A percentile compares a stretch with the other conserved stretches of the same genome.
phyloP scores from a whole-genome alignment of 2,888 invertebrate species.

The Caenorhabditis macrosperma region DNA sequence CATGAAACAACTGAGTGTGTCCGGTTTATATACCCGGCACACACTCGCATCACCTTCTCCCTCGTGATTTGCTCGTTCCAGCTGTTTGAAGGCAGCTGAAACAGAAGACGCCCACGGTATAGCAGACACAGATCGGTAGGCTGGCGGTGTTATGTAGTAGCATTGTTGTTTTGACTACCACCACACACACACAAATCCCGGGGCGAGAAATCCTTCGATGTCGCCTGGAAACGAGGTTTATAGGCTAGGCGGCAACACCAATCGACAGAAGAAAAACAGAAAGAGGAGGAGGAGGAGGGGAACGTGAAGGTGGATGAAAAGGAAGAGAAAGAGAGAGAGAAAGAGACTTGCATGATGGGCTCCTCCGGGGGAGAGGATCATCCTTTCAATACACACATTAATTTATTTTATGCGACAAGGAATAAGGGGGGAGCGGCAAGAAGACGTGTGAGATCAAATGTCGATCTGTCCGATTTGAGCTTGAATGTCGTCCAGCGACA shows the following conservation, averaged over 20 bases:
- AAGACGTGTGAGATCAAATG: constrained; percentile 11
- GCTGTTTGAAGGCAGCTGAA: constrained; percentile 9
- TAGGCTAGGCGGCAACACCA: background rate
- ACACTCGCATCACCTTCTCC: background rate
- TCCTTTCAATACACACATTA: constrained; percentile 1
- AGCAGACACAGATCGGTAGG: background rate
- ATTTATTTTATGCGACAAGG: constrained; percentile 11
- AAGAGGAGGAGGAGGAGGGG: no score
- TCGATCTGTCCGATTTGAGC: constrained; percentile 55
- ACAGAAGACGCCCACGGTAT: background rate
- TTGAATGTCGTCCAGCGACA: constrained; percentile 59
- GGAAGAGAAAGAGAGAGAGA: no score
- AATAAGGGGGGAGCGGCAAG: background rate
- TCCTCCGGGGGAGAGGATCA: background rate
- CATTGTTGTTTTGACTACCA: background rate
- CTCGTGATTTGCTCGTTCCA: background rate
- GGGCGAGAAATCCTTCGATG: constrained; percentile 4
- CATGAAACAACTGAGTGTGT: background rate
- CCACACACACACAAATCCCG: background rate
- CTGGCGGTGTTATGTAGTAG: background rate
- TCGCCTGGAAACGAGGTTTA: constrained; percentile 14
- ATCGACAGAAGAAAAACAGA: background rate
- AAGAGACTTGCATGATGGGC: background rate
- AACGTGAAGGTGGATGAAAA: no score
- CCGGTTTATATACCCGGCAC: background rate